Base-by-base conservation (phyloP, 2,797 vertebrate genomes). In the Tympanoctomys barrerae region DNA sequence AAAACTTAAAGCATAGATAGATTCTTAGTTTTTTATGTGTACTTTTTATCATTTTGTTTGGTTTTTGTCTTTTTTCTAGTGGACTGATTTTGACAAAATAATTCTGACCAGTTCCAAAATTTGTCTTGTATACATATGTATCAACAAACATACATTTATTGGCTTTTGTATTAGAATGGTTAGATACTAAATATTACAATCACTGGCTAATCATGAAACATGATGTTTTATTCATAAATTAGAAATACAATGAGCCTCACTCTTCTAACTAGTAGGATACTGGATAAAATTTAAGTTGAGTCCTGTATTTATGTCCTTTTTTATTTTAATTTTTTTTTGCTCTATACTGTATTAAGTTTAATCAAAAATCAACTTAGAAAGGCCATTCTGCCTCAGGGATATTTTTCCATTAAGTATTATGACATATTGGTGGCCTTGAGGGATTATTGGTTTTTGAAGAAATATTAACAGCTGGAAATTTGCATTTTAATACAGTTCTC, bases 401-500 rank as follows among this genome's bases (percentile, higher is more conserved):
- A 99, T 99, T 99, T 99, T 99, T 99, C 99, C 99, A 99, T 99
- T 99, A 99, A 99, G 99, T 99, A 99, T 99, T 99, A 99, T 99
- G 99, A 99, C 99, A 99, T 99, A 99, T 99, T 99, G 99, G 99
- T 99, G 99, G 99, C 99, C 99, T 99, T 99, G 98, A 99, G 99
- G 99, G 99, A 99, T 99, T 99, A 99, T 99, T 99, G 99, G 99
- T 99, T 99, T 99, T 99, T 99, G 99, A 99, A 99, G 99, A 99
- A 99, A 99, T 99, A 99, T 99, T 99, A 99, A 99, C 99, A 99
- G 99, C 99, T 99, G 99, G 98, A 99, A 99, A 99, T 99, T 99
- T 99, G 99, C 99, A 99, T 99, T 99, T 99, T 99, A 99, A 99
- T 99, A 99, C 99, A 99, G 98, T 99, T 99, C 99, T 99, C 98